These are phyloP conservation scores for rat (Rattus norvegicus) DNA, from an alignment of 2,113 vertebrate species.

Conservation along the genomic window GRCr8 NC_086033.1:89599501-89600000, in stretches of 20 bases:
- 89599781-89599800: constrained; percentile 63
- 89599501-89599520: not conserved
- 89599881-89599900: constrained; percentile 82
- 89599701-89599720: not conserved
- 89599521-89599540: not conserved
- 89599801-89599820: constrained; percentile 38
- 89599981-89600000: constrained; percentile 67
- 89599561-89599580: not conserved
- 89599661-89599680: not conserved
- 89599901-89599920: constrained; percentile 81
- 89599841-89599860: constrained; percentile 70
- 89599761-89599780: constrained; percentile 5
- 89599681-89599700: not conserved
- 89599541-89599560: not conserved
- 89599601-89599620: not conserved
- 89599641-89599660: not conserved
- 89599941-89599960: constrained; percentile 64
- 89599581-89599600: not conserved
- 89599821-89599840: constrained; percentile 55
- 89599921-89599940: constrained; percentile 83
- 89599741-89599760: constrained; percentile 27
- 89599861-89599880: constrained; percentile 74
- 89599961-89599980: constrained; percentile 55
- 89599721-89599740: constrained; percentile 39
- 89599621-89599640: not conserved